phyloP scores from a whole-genome alignment of 2,797 vertebrate species.

The Caiman crocodilus region DNA sequence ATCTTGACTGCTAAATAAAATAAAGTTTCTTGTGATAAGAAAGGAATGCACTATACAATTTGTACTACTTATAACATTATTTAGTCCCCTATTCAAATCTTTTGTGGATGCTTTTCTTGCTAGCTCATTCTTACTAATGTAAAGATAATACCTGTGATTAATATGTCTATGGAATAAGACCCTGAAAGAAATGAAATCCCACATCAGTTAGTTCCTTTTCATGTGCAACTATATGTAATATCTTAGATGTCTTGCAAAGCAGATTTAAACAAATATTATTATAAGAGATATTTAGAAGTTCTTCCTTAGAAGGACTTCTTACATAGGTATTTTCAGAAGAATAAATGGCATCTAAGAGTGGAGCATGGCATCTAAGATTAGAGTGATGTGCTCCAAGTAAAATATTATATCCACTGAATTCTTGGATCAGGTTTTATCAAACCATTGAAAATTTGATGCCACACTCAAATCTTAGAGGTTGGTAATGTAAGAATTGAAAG shows the following conservation, averaged over 20 bases:
- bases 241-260: not conserved
- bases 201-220: not conserved
- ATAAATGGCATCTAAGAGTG: not conserved
- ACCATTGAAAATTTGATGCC: not conserved
- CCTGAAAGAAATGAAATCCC: not conserved
- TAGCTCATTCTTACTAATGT: not conserved
- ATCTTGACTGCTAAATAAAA: not conserved
- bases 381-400: not conserved
- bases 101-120: fast-evolving
- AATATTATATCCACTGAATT: not conserved
- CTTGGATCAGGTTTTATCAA: fast-evolving
- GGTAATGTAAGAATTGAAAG: not conserved
- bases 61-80: not conserved
- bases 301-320: not conserved
- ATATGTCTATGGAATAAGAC: not conserved
- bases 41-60: too few relatives aligned
- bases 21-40: not conserved
- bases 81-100: not conserved
- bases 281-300: not conserved
- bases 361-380: not conserved
- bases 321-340: not conserved
- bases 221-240: not conserved
- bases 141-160: not conserved
- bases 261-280: not conserved
- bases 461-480: fast-evolving